These are phyloP conservation scores for Tragulus kanchil DNA, from an alignment of 2,113 vertebrate genomes.

Conservation along the genomic window DNA sequence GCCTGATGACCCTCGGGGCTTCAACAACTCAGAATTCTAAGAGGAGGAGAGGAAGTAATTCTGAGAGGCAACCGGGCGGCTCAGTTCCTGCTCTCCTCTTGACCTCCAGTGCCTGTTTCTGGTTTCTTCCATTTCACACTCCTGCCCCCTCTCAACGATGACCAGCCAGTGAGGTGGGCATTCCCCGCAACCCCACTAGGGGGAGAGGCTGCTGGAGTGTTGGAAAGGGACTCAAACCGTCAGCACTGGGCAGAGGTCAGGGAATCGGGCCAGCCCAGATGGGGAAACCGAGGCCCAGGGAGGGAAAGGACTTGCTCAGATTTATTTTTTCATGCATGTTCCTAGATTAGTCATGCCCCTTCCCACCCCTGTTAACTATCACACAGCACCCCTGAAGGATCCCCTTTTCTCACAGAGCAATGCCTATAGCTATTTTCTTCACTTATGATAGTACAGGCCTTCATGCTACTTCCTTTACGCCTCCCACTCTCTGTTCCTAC, in stretches of 20 bases:
- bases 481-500: too few species aligned
- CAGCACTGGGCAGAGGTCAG: neutral
- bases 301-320: neutral
- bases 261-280: neutral
- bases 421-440: too few species aligned
- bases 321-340: too few species aligned
- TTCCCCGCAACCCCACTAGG: neutral
- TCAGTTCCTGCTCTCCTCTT: neutral
- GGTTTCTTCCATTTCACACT: neutral
- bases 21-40: neutral
- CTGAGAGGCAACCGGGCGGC: neutral
- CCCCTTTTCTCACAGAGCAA: too few species aligned
- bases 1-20: neutral
- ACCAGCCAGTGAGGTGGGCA: neutral
- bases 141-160: rapidly evolving
- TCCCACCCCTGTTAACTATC: too few species aligned
- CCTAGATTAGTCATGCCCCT: too few species aligned
- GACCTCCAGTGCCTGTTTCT: neutral
- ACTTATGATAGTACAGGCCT: too few species aligned
- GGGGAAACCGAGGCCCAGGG: slow-evolving; percentile 11
- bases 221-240: neutral
- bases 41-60: neutral
- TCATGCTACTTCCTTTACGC: too few species aligned
- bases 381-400: too few species aligned
- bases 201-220: neutral